These are phyloP conservation scores for Vicugna pacos DNA, from an alignment of 2,113 vertebrate species.

Conservation along the genomic window DNA sequence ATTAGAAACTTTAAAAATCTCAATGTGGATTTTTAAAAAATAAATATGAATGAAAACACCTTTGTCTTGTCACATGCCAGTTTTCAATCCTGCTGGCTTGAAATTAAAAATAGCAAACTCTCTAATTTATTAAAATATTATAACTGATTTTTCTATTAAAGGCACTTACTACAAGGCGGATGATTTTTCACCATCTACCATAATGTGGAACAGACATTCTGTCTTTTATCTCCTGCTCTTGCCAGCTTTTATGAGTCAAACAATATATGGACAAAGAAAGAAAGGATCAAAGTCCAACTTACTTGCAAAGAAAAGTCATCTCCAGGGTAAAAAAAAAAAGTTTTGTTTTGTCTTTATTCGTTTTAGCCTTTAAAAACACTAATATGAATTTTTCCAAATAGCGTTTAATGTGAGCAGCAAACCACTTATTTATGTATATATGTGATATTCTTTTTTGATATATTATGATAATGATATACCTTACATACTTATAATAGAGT, in stretches of 20 bases:
- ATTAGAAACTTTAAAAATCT: constrained; percentile 56
- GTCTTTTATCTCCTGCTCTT: constrained; percentile 86
- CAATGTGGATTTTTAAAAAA: neutral
- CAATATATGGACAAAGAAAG: constrained; percentile 86
- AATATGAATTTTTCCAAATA: constrained; percentile 7
- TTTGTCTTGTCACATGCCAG: neutral
- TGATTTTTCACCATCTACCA: constrained; percentile 81
- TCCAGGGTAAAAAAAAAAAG: constrained; percentile 85
- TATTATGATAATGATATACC: neutral
- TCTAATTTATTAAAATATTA: constrained; percentile 35
- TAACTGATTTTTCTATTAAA: constrained; percentile 71
- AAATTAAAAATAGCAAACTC: constrained; percentile 34
- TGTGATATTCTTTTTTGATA: neutral
- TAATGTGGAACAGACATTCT: constrained; percentile 85
- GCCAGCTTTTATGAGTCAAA: constrained; percentile 75
- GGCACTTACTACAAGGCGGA: constrained; percentile 64
- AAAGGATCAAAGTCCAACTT: constrained; percentile 83
- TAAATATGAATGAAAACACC: neutral
- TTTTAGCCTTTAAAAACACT: neutral
- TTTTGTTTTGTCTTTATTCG: constrained; percentile 47
- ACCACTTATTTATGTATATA: neutral
- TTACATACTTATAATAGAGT: neutral
- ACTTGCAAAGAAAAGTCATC: constrained; percentile 77
- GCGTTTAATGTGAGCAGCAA: constrained; percentile 41
- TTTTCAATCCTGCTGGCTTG: constrained; percentile 5